These are phyloP conservation scores for Epizoanthus fatuus DNA, from an alignment of 92 coral and sea anemone species.

Conservation along the genomic window DNA sequence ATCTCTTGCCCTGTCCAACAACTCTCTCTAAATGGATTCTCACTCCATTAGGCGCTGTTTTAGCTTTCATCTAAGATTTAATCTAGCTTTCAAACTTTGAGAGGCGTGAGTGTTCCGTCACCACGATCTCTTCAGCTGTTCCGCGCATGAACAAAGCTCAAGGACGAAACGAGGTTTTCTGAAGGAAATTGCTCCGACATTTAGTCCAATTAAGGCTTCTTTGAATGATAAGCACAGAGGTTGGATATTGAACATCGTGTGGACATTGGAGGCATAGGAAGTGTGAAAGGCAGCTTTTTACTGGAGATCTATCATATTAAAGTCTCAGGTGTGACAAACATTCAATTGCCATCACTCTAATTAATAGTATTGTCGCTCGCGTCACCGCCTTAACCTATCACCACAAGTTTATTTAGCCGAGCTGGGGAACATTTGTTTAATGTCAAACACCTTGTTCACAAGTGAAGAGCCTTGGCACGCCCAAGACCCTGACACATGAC, in stretches of 20 bases:
- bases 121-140: conserved; percentile 50
- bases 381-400: conserved; percentile 99
- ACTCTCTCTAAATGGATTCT: conserved; percentile 50
- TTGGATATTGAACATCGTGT: conserved; percentile 61
- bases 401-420: conserved; percentile 94
- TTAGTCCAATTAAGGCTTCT: conserved; percentile 41
- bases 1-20: conserved; percentile 65
- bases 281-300: conserved; percentile 58
- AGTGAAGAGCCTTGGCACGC: conserved; percentile 95
- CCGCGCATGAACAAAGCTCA: conserved; percentile 44
- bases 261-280: conserved; percentile 75
- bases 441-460: conserved; percentile 98
- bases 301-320: conserved; percentile 84
- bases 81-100: conserved; percentile 83
- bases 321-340: conserved; percentile 90
- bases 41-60: conserved; percentile 66
- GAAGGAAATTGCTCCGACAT: conserved; percentile 42
- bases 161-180: conserved; percentile 42
- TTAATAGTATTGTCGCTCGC: conserved; percentile 96
- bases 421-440: conserved; percentile 95
- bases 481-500: conserved; percentile 87
- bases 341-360: conserved; percentile 98
- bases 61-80: conserved; percentile 84
- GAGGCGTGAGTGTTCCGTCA: conserved; percentile 81
- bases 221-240: conserved; percentile 61